phyloP scores from a whole-genome alignment of 2,888 invertebrate genomes.

The Malthinus flaveolus region DNA sequence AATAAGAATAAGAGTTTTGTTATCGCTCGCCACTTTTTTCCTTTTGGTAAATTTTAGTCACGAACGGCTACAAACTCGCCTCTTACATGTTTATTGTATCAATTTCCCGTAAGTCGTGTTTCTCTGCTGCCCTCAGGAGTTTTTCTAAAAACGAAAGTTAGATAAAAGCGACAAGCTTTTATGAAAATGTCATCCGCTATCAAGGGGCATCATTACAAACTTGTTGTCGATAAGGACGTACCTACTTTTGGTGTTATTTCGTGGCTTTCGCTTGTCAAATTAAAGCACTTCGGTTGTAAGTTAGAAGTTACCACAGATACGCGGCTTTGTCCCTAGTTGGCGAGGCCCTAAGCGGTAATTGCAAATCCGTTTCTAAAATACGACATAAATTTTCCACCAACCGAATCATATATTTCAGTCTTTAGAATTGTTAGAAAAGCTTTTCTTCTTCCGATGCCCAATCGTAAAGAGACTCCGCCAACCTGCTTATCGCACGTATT shows the following conservation, averaged over 20 bases:
- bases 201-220: constrained; percentile 1
- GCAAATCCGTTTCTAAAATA: constrained; percentile 25
- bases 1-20: constrained; percentile 19
- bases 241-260: constrained; percentile 17
- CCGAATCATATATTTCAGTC: constrained; percentile 32
- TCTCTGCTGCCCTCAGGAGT: constrained; percentile 38
- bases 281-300: constrained; percentile 29
- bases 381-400: constrained; percentile 16
- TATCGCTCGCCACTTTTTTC: constrained; percentile 28
- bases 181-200: constrained; percentile 20
- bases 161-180: constrained; percentile 44
- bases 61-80: constrained; percentile 41
- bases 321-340: constrained; percentile 33
- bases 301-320: constrained; percentile 28
- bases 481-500: constrained; percentile 36
- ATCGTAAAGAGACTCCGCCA: constrained; percentile 26
- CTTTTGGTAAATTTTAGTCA: constrained; percentile 39
- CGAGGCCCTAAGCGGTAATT: constrained; percentile 31
- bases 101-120: constrained; percentile 42
- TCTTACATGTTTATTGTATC: constrained; percentile 48
- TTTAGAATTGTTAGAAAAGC: constrained; percentile 16
- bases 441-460: constrained; percentile 25
- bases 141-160: constrained; percentile 41
- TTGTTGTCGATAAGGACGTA: background rate
- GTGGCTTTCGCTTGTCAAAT: constrained; percentile 32